Base-by-base conservation (phyloP, 2,797 vertebrate species). In the Sebastes cheni region DNA sequence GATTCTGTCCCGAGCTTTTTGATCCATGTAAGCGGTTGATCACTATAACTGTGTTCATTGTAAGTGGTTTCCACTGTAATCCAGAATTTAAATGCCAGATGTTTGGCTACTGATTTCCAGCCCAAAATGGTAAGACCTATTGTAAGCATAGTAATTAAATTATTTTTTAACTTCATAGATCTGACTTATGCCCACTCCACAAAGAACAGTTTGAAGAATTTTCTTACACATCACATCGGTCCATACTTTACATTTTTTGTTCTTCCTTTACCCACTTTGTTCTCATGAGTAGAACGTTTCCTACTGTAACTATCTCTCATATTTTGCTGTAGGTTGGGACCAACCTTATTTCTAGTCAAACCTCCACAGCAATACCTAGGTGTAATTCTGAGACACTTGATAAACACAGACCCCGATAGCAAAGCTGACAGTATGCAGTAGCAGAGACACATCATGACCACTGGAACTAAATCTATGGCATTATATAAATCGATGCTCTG, bases 31-130 rank as follows among this genome's bases (percentile, higher is more conserved):
- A 46, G 42, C 42, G 6, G 16, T 16, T 46, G 6, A 46, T 46
- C 42, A 3, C 16, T 46, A 16, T 46, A 46, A 18, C 42, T 0
- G 6, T 46, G 14, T 0, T 46, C 16, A 46, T 0, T 46, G 0
- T 8, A 18, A 46, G 42, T 46, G 14, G 42, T 46, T 46, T 46
- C 42, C 42, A 14, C 39, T 42, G 39, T 42, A 20, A 60, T 50
- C 11, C 10, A 61, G 5, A 69, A 61, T 54, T 23, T 2, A 13
- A 60, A 60, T 2, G 4, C 52, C 46, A 8, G 16, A n/a, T 29
- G 14, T 18, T 22, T 30, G 18, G 29, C 20, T 64, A 25, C 7
- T 36, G 11, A 16, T 4, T 34, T 56, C 4, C 27, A 66, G 36
- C 1, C 34, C 14, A 27, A 27, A 46, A 65, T 65, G 22, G 13